Evolutionary conservation across 53 echinoderm and acorn worm species (phyloP).

Genomic region (Holothuria leucospilota): DNA sequence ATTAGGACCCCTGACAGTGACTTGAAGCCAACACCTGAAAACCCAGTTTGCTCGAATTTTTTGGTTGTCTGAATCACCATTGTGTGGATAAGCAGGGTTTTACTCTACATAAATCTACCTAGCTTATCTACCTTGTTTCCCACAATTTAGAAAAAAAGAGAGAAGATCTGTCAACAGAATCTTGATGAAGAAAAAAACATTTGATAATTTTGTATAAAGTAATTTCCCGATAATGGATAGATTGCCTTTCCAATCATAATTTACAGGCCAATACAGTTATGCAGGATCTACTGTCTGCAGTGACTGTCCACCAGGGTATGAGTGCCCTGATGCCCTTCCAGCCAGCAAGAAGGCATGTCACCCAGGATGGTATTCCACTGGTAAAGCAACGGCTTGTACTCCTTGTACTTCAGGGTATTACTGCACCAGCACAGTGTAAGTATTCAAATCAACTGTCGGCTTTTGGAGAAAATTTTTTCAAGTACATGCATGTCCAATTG

Average conservation of each 20-base stretch:
- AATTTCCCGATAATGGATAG: not conserved
- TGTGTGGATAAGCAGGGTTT: too few relatives aligned
- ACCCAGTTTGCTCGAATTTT: too few relatives aligned
- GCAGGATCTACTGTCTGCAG: constrained; percentile 74
- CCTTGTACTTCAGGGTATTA: constrained; percentile 78
- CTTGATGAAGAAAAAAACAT: not conserved
- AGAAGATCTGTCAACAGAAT: too few relatives aligned
- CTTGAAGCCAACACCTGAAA: too few relatives aligned
- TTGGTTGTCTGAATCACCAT: too few relatives aligned
- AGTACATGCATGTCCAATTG: not conserved
- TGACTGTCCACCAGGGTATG: constrained; percentile 87
- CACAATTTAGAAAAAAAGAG: too few relatives aligned
- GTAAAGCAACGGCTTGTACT: constrained; percentile 77
- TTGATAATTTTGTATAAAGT: not conserved
- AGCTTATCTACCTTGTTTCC: too few relatives aligned
- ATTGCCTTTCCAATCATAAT: not conserved
- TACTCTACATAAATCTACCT: too few relatives aligned
- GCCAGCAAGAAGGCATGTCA: constrained; percentile 64
- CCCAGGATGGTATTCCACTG: constrained; percentile 82
- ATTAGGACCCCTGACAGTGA: too few relatives aligned
- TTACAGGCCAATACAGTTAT: constrained; percentile 81
- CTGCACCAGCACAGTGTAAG: constrained; percentile 86
- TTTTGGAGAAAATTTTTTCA: too few relatives aligned
- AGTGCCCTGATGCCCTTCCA: constrained; percentile 73
- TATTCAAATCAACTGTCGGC: not conserved